Evolutionary conservation across 2,888 invertebrate genomes (phyloP), one percentile per base, ranked within the genome.

Genomic region (Campopleginae sp.): DNA sequence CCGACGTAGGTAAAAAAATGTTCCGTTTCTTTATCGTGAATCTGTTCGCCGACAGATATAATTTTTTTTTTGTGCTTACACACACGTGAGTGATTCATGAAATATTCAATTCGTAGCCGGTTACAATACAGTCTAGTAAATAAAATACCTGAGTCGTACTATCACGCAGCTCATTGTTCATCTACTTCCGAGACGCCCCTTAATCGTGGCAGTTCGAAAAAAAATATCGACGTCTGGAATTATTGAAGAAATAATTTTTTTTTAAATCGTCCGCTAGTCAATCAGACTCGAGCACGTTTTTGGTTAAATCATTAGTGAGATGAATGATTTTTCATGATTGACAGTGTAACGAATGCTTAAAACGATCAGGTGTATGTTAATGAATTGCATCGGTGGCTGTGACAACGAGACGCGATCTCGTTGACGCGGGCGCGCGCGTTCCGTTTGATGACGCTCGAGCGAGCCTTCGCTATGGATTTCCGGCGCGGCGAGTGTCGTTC

Each of bases 391-490:
- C 33, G 46, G 58, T 27, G n/a, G 46, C 44, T 44, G 44, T 44
- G 23, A 33, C 70, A 33, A 63, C 54, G 38, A 68, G 46, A 17
- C 4, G 71, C 17, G 46, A 48, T 61, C 42, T 33, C 79, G 72
- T 46, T 46, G 74, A 75, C 79, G 38, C 38, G 38, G 1, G 38
- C 38, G 38, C 58, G 66, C 66, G 85, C 65, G n/a, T 51, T 70
- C 27, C 71, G 81, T 63, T 76, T 58, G 80, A 80, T 85, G 85
- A 82, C 85, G 85, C 76, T 66, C 58, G 27, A 66, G 38, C 76
- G 82, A 76, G 76, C 85, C 85, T 85, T 85, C 85, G 72, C 33
- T 27, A 27, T 74, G 42, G 80, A 79, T 80, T 82, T 85, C 85
- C 85, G 82, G 58, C 79, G 76, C 23, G 54, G 23, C 61, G 44